Evolutionary conservation across 2,797 vertebrate genomes (phyloP).

Genomic region (Channallabes apus): DNA sequence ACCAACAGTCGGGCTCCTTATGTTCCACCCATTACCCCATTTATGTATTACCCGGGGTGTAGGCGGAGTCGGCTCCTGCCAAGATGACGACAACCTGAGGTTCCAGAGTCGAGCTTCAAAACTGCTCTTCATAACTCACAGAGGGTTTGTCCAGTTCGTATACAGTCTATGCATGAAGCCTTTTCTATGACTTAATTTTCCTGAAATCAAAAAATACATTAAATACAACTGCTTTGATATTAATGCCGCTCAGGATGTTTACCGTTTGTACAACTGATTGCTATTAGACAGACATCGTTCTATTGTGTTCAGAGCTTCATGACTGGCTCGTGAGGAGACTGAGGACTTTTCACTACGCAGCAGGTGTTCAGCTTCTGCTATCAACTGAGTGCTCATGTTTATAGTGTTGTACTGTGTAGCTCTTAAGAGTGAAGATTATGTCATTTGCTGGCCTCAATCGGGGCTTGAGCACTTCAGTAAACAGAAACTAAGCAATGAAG

Average conservation of each 20-base stretch:
- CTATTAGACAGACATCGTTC: not conserved
- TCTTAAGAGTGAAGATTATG: conserved; percentile 74
- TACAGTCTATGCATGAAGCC: too few species aligned
- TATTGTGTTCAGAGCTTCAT: not conserved
- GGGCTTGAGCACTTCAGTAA: conserved; percentile 71
- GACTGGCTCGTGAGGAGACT: not conserved
- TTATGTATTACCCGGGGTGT: too few species aligned
- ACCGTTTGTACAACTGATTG: not conserved
- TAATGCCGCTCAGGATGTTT: not conserved
- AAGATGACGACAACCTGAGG: too few species aligned
- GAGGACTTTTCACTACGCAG: not conserved
- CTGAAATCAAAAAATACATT: not conserved
- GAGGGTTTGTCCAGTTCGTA: too few species aligned
- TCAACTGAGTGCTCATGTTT: conserved; percentile 42
- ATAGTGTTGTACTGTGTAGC: conserved; percentile 64
- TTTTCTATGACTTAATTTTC: not conserved
- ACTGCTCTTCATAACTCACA: too few species aligned
- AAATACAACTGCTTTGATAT: not conserved
- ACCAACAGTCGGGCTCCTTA: too few species aligned
- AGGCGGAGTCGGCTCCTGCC: too few species aligned
- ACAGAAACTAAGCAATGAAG: conserved; percentile 67
- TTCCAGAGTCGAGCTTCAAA: too few species aligned
- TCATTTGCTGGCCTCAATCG: conserved; percentile 68
- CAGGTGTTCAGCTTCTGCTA: conserved; percentile 52
- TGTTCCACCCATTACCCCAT: too few species aligned